phyloP scores from a whole-genome alignment of 2,797 vertebrate species.

The Etheostoma perlongum region DNA sequence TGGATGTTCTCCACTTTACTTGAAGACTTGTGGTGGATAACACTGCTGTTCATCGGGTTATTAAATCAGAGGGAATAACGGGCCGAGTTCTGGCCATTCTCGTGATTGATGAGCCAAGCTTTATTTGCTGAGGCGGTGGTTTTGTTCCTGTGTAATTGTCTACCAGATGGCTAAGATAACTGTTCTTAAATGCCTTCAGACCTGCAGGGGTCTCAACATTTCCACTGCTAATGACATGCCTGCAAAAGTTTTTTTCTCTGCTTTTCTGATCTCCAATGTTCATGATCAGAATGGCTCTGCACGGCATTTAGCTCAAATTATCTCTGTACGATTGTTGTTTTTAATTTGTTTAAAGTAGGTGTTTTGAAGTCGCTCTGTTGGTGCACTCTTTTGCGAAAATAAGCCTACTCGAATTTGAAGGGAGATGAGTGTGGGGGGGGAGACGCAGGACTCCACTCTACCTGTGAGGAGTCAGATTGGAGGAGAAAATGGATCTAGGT shows the following conservation, averaged over 20 bases:
- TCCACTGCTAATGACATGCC: conserved; percentile 76
- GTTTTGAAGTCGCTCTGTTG: conserved; percentile 62
- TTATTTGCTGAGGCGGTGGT: conserved; percentile 90
- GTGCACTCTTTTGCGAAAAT: conserved; percentile 66
- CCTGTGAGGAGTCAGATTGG: conserved; percentile 83
- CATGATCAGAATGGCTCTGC: conserved; percentile 54
- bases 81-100: conserved; percentile 85
- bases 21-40: conserved; percentile 52
- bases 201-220: conserved; percentile 83
- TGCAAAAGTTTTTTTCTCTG: conserved; percentile 59
- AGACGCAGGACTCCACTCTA: conserved; percentile 53
- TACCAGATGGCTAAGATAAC: conserved; percentile 90
- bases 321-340: conserved; percentile 56
- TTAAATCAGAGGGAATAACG: conserved; percentile 85
- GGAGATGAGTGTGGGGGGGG: conserved; percentile 35
- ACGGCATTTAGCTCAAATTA: conserved; percentile 61
- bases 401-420: conserved; percentile 64
- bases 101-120: conserved; percentile 88
- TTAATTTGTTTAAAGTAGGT: conserved; percentile 67
- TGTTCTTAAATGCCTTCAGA: conserved; percentile 88
- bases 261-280: conserved; percentile 67
- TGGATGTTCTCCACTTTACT: conserved; percentile 50
- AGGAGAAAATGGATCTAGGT: conserved; percentile 87
- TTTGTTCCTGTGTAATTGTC: conserved; percentile 90
- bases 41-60: conserved; percentile 82